Evolutionary conservation across 2,113 vertebrate genomes (phyloP), one percentile per base, ranked within the genome.

Genomic region (Brienomyrus brachyistius): DNA sequence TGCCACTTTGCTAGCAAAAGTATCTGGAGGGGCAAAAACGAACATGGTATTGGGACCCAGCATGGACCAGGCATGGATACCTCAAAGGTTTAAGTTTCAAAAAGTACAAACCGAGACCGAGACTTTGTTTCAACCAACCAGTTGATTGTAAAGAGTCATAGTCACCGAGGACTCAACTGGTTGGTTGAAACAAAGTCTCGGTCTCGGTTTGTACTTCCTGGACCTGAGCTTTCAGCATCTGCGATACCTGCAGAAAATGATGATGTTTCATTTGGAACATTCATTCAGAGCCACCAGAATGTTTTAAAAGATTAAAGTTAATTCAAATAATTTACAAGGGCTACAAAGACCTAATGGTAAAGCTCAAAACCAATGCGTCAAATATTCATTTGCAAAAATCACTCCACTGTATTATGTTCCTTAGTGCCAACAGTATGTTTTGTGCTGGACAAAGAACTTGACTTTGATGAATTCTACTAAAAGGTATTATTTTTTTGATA

Each of bases 1-100:
- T 0, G 96, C 96, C 0, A 97, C 96, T 50, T 97, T 97, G 91
- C 96, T 97, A 91, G 96, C 96, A 85, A 97, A 97, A 0, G 96
- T 97, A 92, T 97, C 96, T 97, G 5, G 83, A 86, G 2, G 19
- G 27, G 9, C 23, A 2, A 51, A 23, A 90, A 23, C 84, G 27
- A 23, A n/a, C 21, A 54, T 9, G 50, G 15, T 21, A 87, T 47
- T 50, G n/a, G 10, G 35, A 56, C 10, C 47, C 88, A 82, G 11
- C 21, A 4, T 15, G 43, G 27, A 51, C 48, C 19, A 54, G 4
- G 47, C 66, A 13, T 21, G n/a, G 21, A 77, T 31, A 19, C 47
- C 66, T 51, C 66, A 51, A 50, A 47, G 17, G 83, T 19, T 31
- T 17, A 88, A 56, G 11, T 1, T 70, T 31, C 62, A 27, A 11